Percentiles rank a stretch among this genome's conserved stretches.
Conservation (phyloP, 2,888 invertebrate species). For the Dasysyrphus tricinctus region DNA sequence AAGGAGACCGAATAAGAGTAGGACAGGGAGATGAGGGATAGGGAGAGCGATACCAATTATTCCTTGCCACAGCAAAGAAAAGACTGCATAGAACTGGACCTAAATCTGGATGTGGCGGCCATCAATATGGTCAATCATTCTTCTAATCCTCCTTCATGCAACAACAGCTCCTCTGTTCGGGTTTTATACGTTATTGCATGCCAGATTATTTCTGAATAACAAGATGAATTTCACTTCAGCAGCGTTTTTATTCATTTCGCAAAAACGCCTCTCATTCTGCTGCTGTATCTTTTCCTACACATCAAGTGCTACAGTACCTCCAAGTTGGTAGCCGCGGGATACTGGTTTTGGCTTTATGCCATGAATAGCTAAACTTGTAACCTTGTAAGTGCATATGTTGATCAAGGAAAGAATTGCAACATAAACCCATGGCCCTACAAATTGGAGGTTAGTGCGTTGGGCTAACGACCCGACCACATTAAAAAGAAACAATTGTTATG, state of each 20-base stretch:
- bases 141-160: constrained; percentile 39
- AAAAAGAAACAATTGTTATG: too few relatives aligned
- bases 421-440: too few relatives aligned
- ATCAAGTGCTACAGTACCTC: too few relatives aligned
- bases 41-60: constrained; percentile 45
- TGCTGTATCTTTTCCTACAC: too few relatives aligned
- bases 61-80: constrained; percentile 49
- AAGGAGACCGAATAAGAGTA: background rate
- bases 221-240: constrained; percentile 65
- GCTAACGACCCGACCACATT: too few relatives aligned
- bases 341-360: too few relatives aligned
- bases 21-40: background rate
- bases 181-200: constrained; percentile 40
- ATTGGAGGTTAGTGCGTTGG: too few relatives aligned
- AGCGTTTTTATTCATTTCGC: constrained; percentile 45
- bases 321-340: too few relatives aligned
- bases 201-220: constrained; percentile 67
- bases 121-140: constrained; percentile 66
- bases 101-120: constrained; percentile 19
- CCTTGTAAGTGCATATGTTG: too few relatives aligned
- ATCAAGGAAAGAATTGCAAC: too few relatives aligned
- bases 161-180: constrained; percentile 8
- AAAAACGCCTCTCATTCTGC: constrained; percentile 12
- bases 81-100: background rate
- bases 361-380: too few relatives aligned